These are phyloP conservation scores for Gymnocypris eckloni DNA, from an alignment of 2,797 vertebrate genomes.

Conservation along the genomic window DNA sequence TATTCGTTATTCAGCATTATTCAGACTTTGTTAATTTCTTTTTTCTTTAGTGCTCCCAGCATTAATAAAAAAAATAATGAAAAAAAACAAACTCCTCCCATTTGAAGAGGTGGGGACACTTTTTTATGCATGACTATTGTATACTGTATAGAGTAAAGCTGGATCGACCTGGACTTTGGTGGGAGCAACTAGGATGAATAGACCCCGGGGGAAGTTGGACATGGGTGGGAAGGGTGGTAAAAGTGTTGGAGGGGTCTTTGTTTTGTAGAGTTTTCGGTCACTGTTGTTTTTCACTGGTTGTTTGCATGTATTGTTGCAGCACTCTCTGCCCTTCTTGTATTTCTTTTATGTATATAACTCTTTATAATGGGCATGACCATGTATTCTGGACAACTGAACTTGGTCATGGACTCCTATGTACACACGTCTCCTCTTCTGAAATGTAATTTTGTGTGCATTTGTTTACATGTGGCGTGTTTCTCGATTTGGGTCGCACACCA, in stretches of 20 bases:
- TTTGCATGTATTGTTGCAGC: slow-evolving; percentile 73
- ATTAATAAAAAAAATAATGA: no score
- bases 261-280: slow-evolving; percentile 79
- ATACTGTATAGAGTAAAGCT: slow-evolving; percentile 92
- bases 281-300: slow-evolving; percentile 78
- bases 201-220: slow-evolving; percentile 66
- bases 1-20: no score
- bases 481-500: slow-evolving; percentile 80
- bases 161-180: slow-evolving; percentile 84
- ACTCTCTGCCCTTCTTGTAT: slow-evolving; percentile 68
- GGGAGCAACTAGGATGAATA: slow-evolving; percentile 60
- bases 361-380: slow-evolving; percentile 70
- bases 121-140: slow-evolving; percentile 94
- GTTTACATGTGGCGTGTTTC: slow-evolving; percentile 71
- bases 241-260: slow-evolving; percentile 77
- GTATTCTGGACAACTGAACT: slow-evolving; percentile 46
- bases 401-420: slow-evolving; percentile 44
- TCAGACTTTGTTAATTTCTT: no score
- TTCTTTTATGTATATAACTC: slow-evolving; percentile 81
- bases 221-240: slow-evolving; percentile 74
- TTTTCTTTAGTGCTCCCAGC: no score
- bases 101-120: slow-evolving; percentile 76
- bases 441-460: slow-evolving; percentile 73
- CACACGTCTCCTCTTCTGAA: slow-evolving; percentile 43
- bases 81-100: slow-evolving; percentile 78